These are phyloP conservation scores for Microcebus murinus DNA, from an alignment of 2,113 vertebrate genomes.

Conservation along the genomic window DNA sequence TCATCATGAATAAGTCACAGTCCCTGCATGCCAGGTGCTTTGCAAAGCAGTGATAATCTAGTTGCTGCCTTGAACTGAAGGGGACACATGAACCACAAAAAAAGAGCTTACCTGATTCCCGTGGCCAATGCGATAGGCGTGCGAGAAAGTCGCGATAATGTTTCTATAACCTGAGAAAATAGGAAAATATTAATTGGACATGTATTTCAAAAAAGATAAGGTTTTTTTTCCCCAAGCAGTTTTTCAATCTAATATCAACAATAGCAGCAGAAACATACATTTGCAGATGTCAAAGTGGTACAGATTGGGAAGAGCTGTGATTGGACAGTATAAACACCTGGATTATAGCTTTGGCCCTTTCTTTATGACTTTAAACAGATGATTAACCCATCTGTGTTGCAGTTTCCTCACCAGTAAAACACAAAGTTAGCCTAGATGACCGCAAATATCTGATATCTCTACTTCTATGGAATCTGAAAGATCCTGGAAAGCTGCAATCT, in stretches of 20 bases:
- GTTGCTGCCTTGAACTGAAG: background rate
- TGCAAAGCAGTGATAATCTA: background rate
- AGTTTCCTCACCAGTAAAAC: background rate
- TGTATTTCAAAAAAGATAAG: background rate
- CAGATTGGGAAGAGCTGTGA: background rate
- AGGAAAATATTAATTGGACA: background rate
- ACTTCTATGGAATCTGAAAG: background rate
- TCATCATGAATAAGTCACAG: background rate
- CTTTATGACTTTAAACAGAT: background rate
- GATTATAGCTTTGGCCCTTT: background rate
- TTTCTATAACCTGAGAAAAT: conserved; percentile 94
- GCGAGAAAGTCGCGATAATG: conserved; percentile 94
- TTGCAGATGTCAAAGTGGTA: background rate
- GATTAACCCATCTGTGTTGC: background rate
- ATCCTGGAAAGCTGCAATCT: background rate
- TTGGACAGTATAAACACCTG: background rate
- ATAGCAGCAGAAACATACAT: background rate
- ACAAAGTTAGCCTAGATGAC: background rate
- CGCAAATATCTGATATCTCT: background rate
- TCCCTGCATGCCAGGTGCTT: background rate
- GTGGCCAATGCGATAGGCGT: conserved; percentile 89
- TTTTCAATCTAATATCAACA: background rate
- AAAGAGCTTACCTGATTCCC: conserved; percentile 91
- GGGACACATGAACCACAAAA: fast-evolving
- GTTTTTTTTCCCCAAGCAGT: background rate